Evolutionary conservation across 2,888 invertebrate species (phyloP), one percentile per base, ranked within the genome.

Genomic region (Ariolimax columbianus): DNA sequence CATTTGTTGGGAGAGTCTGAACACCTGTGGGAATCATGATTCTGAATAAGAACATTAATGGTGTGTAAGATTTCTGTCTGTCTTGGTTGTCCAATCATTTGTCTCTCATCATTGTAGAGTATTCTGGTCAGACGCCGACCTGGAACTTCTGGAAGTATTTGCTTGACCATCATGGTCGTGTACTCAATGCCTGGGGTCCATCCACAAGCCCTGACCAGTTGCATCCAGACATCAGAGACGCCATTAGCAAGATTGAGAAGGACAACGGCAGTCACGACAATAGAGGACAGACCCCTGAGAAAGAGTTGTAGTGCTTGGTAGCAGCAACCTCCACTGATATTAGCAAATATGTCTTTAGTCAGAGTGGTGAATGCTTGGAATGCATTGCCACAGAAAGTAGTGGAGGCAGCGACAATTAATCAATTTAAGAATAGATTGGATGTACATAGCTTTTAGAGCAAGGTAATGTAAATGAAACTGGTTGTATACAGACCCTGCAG

Each of bases 71-170:
- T 47, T 14, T 11, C 47, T 11, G 7, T 47, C 47, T 11, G 17
- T 55, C 55, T 23, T 55, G 17, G 17, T 17, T 55, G 55, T 11
- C 55, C 17, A n/a, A 3, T 14, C 43, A 63, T 23, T 43, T 77
- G 26, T 66, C 47, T 78, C n/a, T 33, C 26, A 36, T 82, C 1
- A 17, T 83, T n/a, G 7, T 89, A 93, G 93, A 89, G 63, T 80
- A 91, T 47, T 87, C 90, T 68, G 91, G 91, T n/a, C 82, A 80
- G 19, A 89, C 91, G 2, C 95, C 95, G 26, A 93, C 92, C 66
- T 95, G 95, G 95, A 95, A 95, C 88, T 95, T 95, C 91, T 95
- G 94, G 94, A 95, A 95, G 89, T 95, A 95, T 89, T 89, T 95
- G 59, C 93, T 95, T 3, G 92, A 94, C 89, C 91, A 92, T 66